These are phyloP conservation scores for Drosophila parthenogenetica DNA, from an alignment of 2,888 invertebrate species.

Conservation along the genomic window DNA sequence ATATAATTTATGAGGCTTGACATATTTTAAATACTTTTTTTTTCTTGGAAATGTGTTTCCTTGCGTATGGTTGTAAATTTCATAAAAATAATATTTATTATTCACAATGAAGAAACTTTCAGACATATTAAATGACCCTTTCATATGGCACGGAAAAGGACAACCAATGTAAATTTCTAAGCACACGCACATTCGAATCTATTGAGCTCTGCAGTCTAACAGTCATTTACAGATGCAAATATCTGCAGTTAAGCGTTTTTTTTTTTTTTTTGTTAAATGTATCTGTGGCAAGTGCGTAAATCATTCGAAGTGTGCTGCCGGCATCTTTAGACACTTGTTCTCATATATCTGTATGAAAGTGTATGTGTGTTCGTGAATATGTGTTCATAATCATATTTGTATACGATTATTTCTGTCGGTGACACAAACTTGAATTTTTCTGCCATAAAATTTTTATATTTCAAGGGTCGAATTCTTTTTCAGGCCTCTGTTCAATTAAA, in stretches of 20 bases:
- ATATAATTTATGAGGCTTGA: too few species aligned
- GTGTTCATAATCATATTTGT: slow-evolving; percentile 2
- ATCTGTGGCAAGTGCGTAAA: slow-evolving; percentile 38
- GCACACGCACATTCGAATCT: not conserved
- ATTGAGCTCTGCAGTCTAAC: not conserved
- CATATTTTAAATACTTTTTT: too few species aligned
- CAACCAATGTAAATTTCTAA: slow-evolving; percentile 1
- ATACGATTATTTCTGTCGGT: not conserved
- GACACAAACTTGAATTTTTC: slow-evolving; percentile 3
- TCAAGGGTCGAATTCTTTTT: not conserved
- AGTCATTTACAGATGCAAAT: not conserved
- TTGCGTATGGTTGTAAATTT: not conserved
- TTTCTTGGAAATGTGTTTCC: too few species aligned
- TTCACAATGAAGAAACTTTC: not conserved
- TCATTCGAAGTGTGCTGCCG: slow-evolving; percentile 43
- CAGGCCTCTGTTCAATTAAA: too few species aligned
- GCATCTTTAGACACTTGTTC: slow-evolving; percentile 13
- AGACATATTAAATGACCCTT: not conserved
- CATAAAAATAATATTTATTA: not conserved
- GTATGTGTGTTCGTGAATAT: not conserved
- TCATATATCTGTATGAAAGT: not conserved
- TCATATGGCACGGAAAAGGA: not conserved
- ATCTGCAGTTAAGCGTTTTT: slow-evolving; percentile 43
- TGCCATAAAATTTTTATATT: not conserved
- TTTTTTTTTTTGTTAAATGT: slow-evolving; percentile 27